Percentiles rank a stretch among this genome's conserved stretches.
Evolutionary conservation across 2,113 vertebrate species (phyloP).

Genomic region (Sigmodon hispidus): DNA sequence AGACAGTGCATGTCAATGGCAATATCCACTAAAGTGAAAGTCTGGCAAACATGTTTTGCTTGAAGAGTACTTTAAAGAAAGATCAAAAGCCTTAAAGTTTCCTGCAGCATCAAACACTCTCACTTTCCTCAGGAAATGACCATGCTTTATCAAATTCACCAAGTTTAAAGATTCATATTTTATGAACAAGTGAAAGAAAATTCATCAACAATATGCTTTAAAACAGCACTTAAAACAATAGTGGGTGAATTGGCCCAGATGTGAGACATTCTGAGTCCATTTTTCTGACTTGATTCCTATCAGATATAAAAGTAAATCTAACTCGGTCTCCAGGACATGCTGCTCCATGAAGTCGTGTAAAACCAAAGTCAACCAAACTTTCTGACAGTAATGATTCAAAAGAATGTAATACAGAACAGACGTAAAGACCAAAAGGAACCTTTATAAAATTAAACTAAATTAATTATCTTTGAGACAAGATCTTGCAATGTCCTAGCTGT

Average conservation of each 20-base stretch:
- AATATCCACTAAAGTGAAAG: neutral
- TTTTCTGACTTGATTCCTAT: constrained; percentile 9
- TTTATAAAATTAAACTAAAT: neutral
- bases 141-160: constrained; percentile 34
- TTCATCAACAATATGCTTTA: constrained; percentile 19
- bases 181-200: constrained; percentile 52
- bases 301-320: constrained; percentile 52
- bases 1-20: constrained; percentile 55
- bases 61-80: constrained; percentile 39
- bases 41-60: neutral
- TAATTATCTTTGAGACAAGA: neutral
- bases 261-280: constrained; percentile 19
- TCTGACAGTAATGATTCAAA: constrained; percentile 1
- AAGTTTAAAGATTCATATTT: constrained; percentile 33
- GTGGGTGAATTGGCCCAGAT: neutral
- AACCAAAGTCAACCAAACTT: constrained; percentile 10
- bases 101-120: neutral
- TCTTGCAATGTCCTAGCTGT: neutral
- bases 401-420: neutral
- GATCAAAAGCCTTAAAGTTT: neutral
- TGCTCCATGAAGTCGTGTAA: neutral
- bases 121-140: constrained; percentile 61
- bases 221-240: constrained; percentile 30
- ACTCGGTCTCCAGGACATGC: neutral
- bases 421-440: neutral